phyloP scores from a whole-genome alignment of 2,888 invertebrate species.

The Molorchus minor region DNA sequence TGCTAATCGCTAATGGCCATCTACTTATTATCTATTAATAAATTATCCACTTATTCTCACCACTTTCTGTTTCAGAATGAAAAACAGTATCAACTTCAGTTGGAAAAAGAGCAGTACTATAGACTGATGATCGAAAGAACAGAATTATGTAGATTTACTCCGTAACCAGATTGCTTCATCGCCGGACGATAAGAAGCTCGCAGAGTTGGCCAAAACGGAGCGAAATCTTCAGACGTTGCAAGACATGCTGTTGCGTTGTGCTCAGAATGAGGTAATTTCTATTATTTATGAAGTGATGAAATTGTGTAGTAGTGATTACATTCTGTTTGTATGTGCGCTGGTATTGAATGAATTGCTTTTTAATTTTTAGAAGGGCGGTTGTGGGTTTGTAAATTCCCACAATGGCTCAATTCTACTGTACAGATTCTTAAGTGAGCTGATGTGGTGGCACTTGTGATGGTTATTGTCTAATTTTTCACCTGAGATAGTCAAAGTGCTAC shows the following conservation, averaged over 20 bases:
- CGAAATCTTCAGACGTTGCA: constrained; percentile 70
- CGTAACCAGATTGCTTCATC: constrained; percentile 71
- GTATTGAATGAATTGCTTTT: constrained; percentile 38
- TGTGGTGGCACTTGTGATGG: constrained; percentile 42
- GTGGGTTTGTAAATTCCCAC: constrained; percentile 21
- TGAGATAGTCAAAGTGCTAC: constrained; percentile 30
- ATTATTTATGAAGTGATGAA: constrained; percentile 18
- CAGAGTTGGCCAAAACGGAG: constrained; percentile 69
- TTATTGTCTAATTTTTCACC: constrained; percentile 45
- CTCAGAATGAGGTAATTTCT: constrained; percentile 55
- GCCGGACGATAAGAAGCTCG: constrained; percentile 62
- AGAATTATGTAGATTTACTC: constrained; percentile 81
- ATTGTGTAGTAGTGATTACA: constrained; percentile 29
- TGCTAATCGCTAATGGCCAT: too few species aligned
- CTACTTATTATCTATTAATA: too few species aligned
- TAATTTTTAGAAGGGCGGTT: constrained; percentile 26
- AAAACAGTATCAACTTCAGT: constrained; percentile 84
- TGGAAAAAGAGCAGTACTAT: constrained; percentile 84
- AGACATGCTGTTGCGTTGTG: constrained; percentile 65
- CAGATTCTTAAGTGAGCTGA: constrained; percentile 36
- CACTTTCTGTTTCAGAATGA: constrained; percentile 78
- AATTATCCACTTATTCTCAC: too few species aligned
- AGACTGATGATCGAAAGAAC: constrained; percentile 90
- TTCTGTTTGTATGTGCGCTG: constrained; percentile 35
- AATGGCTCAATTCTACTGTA: constrained; percentile 26